Percentiles rank a stretch among this genome's conserved stretches.
These are phyloP conservation scores for Platichthys stellatus DNA, from an alignment of 2,113 vertebrate genomes.

Conservation along the genomic window DNA sequence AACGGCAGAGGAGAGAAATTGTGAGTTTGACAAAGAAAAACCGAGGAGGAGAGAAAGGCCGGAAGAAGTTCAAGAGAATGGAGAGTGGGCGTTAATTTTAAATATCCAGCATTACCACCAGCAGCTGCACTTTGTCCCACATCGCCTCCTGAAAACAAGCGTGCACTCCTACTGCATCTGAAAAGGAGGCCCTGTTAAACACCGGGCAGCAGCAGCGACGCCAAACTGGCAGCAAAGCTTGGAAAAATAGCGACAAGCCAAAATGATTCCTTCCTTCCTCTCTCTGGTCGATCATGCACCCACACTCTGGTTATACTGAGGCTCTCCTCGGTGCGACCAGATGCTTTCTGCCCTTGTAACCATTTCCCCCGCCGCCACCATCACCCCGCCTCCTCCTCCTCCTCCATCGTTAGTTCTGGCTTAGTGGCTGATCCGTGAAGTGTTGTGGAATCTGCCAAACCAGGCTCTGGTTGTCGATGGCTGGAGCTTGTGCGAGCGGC, in stretches of 20 bases:
- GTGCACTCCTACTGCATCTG: slow-evolving; percentile 41
- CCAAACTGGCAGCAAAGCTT: slow-evolving; percentile 45
- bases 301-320: slow-evolving; percentile 44
- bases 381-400: not conserved
- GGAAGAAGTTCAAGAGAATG: slow-evolving; percentile 9
- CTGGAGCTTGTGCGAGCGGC: slow-evolving; percentile 46
- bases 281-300: slow-evolving; percentile 48
- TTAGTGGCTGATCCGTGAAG: slow-evolving; percentile 69
- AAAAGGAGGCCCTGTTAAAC: slow-evolving; percentile 58
- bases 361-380: not conserved
- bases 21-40: not conserved
- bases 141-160: slow-evolving; percentile 50
- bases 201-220: not conserved
- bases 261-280: slow-evolving; percentile 52
- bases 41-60: not conserved
- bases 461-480: slow-evolving; percentile 42
- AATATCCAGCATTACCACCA: slow-evolving; percentile 58
- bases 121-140: slow-evolving; percentile 57
- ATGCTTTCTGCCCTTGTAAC: slow-evolving; percentile 52
- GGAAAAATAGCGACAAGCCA: slow-evolving; percentile 29
- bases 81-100: slow-evolving; percentile 42
- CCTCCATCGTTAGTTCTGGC: slow-evolving; percentile 49
- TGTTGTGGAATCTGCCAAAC: slow-evolving; percentile 73
- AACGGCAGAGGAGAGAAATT: not conserved
- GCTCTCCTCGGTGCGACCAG: slow-evolving; percentile 56